phyloP scores from a whole-genome alignment of 2,888 invertebrate genomes.

The Shargacucullia verbasci region DNA sequence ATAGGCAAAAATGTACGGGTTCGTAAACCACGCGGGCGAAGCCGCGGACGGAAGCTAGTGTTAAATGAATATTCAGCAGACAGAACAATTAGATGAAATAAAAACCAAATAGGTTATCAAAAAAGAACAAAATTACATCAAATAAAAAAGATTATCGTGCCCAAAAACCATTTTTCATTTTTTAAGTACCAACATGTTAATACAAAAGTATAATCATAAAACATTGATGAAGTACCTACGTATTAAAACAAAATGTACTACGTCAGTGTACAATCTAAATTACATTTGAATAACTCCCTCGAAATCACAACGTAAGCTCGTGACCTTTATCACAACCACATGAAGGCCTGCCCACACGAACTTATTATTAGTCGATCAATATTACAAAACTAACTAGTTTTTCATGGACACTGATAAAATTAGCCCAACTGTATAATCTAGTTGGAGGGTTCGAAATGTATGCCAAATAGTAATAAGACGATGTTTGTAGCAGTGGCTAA shows the following conservation, averaged over 20 bases:
- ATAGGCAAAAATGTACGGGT: too few relatives aligned
- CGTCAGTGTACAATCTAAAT: conserved; percentile 56
- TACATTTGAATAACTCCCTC: conserved; percentile 52
- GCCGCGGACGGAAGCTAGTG: too few relatives aligned
- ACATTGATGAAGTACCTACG: conserved; percentile 48
- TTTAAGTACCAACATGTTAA: conserved; percentile 30
- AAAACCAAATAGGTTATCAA: too few relatives aligned
- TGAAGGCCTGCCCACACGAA: conserved; percentile 28
- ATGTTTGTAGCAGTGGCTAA: too few relatives aligned
- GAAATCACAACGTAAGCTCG: conserved; percentile 45
- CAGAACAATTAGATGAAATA: too few relatives aligned
- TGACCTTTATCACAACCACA: conserved; percentile 44
- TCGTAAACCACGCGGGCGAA: too few relatives aligned
- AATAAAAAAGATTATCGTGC: neutral
- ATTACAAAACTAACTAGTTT: conserved; percentile 9
- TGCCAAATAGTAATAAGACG: too few relatives aligned
- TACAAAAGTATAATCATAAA: conserved; percentile 41
- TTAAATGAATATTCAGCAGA: too few relatives aligned
- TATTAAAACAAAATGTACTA: conserved; percentile 54
- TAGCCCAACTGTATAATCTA: too few relatives aligned
- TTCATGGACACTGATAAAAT: neutral
- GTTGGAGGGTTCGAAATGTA: too few relatives aligned
- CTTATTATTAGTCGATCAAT: conserved; percentile 29
- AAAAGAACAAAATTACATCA: neutral
- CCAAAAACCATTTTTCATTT: conserved; percentile 32